These are phyloP conservation scores for Calyptomena viridis DNA, from an alignment of 2,113 vertebrate genomes.

Conservation along the genomic window DNA sequence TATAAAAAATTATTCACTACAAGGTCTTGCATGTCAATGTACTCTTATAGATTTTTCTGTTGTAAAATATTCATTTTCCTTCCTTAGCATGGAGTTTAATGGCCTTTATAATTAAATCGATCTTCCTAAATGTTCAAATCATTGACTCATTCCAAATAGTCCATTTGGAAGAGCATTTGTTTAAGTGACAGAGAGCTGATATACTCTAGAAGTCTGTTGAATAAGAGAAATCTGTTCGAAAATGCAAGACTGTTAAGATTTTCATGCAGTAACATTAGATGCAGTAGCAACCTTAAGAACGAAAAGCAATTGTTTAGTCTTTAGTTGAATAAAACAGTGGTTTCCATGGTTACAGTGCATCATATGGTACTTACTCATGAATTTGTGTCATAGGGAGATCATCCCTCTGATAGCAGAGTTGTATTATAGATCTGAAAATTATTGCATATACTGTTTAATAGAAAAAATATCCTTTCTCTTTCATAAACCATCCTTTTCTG, in stretches of 20 bases:
- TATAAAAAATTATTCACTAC: not conserved
- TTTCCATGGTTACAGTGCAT: slow-evolving; percentile 1
- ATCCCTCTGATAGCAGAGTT: not conserved
- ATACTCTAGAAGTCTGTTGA: not conserved
- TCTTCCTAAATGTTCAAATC: slow-evolving; percentile 40
- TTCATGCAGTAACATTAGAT: not conserved
- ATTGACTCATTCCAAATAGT: not conserved
- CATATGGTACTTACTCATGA: not conserved
- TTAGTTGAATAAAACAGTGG: not conserved
- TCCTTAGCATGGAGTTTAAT: not conserved
- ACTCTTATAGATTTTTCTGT: slow-evolving; percentile 26
- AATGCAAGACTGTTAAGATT: not conserved
- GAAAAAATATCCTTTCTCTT: not conserved
- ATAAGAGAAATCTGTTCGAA: not conserved
- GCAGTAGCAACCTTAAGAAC: not conserved
- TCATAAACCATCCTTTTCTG: not conserved
- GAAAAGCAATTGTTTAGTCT: not conserved
- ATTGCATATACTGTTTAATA: not conserved
- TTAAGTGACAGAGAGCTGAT: slow-evolving; percentile 1
- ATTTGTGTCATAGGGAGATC: not conserved
- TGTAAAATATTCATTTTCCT: slow-evolving; percentile 7
- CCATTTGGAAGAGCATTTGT: not conserved
- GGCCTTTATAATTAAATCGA: slow-evolving; percentile 20
- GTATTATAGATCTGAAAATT: not conserved
- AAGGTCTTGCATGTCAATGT: not conserved